A percentile compares a stretch with the other conserved stretches of the same genome.
These are phyloP conservation scores for Maniola jurtina DNA, from an alignment of 1,140 invertebrate genomes.

Conservation along the genomic window DNA sequence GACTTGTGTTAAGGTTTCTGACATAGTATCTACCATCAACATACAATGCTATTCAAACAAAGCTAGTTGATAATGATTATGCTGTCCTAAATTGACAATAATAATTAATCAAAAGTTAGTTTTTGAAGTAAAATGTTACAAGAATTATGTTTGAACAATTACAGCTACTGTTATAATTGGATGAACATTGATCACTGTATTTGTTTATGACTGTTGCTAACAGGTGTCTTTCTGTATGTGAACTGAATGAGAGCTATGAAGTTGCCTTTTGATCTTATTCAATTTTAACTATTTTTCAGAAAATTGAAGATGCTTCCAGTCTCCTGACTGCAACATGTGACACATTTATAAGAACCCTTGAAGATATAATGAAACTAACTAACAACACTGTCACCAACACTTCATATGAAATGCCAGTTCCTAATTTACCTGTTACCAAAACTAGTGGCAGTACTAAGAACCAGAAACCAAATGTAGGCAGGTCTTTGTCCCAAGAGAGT, in stretches of 20 bases:
- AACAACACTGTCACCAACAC: constrained; percentile 53
- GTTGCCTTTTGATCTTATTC: neutral
- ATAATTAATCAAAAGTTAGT: too few relatives aligned
- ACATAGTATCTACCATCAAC: too few relatives aligned
- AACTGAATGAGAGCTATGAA: neutral
- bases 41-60: too few relatives aligned
- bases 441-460: constrained; percentile 46
- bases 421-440: constrained; percentile 50
- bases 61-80: too few relatives aligned
- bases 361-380: constrained; percentile 87
- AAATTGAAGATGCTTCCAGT: constrained; percentile 87
- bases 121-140: too few relatives aligned
- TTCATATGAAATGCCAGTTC: constrained; percentile 58
- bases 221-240: too few relatives aligned
- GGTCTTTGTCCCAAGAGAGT: constrained; percentile 68
- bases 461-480: constrained; percentile 50
- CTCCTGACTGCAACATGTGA: constrained; percentile 89
- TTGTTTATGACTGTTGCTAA: too few relatives aligned
- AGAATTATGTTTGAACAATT: too few relatives aligned
- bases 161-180: too few relatives aligned
- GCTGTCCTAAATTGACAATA: too few relatives aligned
- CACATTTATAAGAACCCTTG: constrained; percentile 89
- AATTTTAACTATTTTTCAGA: constrained; percentile 74
- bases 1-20: too few relatives aligned
- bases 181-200: too few relatives aligned